These are phyloP conservation scores for Caenorhabditis afra DNA, from an alignment of 2,888 invertebrate species.

Conservation along the genomic window DNA sequence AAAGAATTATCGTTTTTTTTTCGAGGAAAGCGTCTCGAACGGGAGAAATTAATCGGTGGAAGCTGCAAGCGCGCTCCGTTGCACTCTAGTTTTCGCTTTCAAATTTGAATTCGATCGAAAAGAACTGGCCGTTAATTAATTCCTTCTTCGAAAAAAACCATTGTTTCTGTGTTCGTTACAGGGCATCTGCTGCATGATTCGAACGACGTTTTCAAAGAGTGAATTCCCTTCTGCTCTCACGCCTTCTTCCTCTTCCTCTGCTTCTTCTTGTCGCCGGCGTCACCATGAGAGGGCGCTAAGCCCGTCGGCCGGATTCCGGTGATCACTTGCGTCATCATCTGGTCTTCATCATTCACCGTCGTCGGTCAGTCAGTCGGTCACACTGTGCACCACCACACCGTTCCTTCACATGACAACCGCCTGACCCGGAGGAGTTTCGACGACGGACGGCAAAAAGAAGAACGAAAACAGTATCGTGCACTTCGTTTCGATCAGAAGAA, in stretches of 20 bases:
- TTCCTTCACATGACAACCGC: slow-evolving; percentile 9
- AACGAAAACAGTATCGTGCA: too few relatives aligned
- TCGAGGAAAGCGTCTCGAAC: not conserved
- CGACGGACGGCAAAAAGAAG: too few relatives aligned
- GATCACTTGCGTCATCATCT: slow-evolving; percentile 9
- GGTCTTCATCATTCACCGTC: not conserved
- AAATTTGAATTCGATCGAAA: too few relatives aligned
- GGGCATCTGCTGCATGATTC: too few relatives aligned
- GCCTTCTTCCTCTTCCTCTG: not conserved
- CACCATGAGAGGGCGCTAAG: too few relatives aligned
- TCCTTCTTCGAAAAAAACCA: too few relatives aligned
- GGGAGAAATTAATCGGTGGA: slow-evolving; percentile 1
- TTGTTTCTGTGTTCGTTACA: too few relatives aligned
- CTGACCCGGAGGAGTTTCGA: not conserved
- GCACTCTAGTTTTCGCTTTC: too few relatives aligned
- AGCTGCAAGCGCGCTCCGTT: too few relatives aligned
- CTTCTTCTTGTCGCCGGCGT: not conserved
- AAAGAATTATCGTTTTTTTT: not conserved
- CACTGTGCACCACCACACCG: slow-evolving; percentile 1
- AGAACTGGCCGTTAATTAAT: too few relatives aligned
- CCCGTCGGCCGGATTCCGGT: not conserved
- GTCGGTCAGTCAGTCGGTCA: not conserved
- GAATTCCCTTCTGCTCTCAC: not conserved
- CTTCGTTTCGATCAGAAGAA: not conserved
- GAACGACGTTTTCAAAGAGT: too few relatives aligned